Base-by-base conservation (phyloP, 2,113 vertebrate genomes). In the Reinhardtius hippoglossoides region DNA sequence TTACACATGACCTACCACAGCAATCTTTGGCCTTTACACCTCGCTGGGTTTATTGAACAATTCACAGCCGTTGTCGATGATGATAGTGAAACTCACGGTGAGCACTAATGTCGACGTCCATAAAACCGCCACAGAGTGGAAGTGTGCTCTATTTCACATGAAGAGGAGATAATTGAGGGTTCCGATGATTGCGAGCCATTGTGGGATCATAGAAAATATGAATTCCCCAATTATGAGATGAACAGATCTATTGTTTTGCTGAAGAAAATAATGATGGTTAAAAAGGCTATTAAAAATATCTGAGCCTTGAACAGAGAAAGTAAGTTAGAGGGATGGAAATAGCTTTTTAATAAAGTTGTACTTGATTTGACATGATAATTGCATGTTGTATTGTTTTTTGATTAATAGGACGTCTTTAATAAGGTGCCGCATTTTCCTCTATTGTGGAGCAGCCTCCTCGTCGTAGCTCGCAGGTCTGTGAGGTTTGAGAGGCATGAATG, bases 21-120 rank as follows among this genome's bases (percentile, higher is more conserved):
- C 61, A 63, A n/a, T 44, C 52, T 46, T 31, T 73, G 70, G 59
- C 52, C 0, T 76, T 89, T 66, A 76, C 74, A 74, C 67, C 21
- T 59, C 27, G 6, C 35, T 69, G 78, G n/a, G 81, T 89, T 87
- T 73, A 87, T 78, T 54, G 27, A 59, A 44, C 70, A 18, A 35
- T 77, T 35, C 70, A 23, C 52, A 46, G 74, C 44, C 12, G 9
- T 42, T 13, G 24, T 71, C 4, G 5, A 76, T 76, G 72, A 62
- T 71, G 42, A 76, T 14, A 10, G 67, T 78, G 59, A 73, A 88
- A 80, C 52, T 66, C 35, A 9, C 40, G 26, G 20, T 21, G 21
- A 26, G 58, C 37, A 42, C 54, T 3, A 5, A 77, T 42, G 55
- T 9, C 2, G 4, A 7, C 1, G 3, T 58, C 44, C 31, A 35